phyloP scores from a whole-genome alignment of 1,140 invertebrate genomes.

The Microvelia longipes region DNA sequence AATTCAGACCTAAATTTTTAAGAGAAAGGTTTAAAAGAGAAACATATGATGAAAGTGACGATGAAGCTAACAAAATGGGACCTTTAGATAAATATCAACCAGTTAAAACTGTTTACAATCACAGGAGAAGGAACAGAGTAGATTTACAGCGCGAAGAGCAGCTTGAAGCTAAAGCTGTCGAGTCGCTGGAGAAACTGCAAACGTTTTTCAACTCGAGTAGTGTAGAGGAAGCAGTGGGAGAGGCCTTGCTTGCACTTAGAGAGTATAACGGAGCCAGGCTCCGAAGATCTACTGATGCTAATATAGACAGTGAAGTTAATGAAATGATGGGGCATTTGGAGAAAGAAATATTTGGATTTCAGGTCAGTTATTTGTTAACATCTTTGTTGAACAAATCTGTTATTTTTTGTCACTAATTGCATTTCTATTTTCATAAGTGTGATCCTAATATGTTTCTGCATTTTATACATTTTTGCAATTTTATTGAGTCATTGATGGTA shows the following conservation, averaged over 20 bases:
- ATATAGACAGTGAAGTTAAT: conserved; percentile 32
- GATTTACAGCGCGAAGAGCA: background rate
- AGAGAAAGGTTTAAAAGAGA: conserved; percentile 16
- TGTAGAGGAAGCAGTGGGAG: conserved; percentile 28
- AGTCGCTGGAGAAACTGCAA: conserved; percentile 16
- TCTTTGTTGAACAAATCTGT: no score
- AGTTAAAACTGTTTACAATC: background rate
- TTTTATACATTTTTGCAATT: no score
- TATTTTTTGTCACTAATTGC: no score
- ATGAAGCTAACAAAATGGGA: background rate
- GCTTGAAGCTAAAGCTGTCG: background rate
- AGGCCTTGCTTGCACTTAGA: conserved; percentile 23
- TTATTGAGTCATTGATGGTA: no score
- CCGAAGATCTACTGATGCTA: background rate
- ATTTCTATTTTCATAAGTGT: no score
- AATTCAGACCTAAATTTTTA: conserved; percentile 22
- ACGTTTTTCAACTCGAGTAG: conserved; percentile 4
- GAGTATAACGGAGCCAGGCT: background rate
- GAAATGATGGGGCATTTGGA: conserved; percentile 47
- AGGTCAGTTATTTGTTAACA: no score
- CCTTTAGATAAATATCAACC: background rate
- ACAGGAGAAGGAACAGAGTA: background rate
- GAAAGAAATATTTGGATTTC: conserved; percentile 37
- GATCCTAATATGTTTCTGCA: no score
- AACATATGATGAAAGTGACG: background rate